Evolutionary conservation across 1,140 invertebrate species (phyloP), one percentile per base, ranked within the genome.

Genomic region (Choristoneura fumiferana): DNA sequence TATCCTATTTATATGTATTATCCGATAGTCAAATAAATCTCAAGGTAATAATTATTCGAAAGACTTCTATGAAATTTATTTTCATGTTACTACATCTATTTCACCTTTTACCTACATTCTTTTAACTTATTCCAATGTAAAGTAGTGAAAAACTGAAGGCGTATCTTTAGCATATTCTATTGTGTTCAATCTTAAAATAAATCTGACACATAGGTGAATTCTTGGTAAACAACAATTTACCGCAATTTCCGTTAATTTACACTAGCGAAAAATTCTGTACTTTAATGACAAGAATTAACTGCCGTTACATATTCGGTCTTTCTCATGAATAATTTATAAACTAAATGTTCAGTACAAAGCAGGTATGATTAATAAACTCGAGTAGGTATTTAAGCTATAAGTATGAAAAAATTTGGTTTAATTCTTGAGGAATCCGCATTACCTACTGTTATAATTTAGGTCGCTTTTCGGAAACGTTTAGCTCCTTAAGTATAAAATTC

Each of bases 251-350:
- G 18, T 49, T 49, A n/a, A 33, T 49, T 49, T 29, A 29, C 43
- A 49, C 18, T 49, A 17, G 18, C 22, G n/a, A 12, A 22, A 34
- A 15, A 54, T 53, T 53, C 13, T 35, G 22, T 54, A 36, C 4
- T 54, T n/a, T 54, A 54, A 54, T 54, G 34, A 54, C 15, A 34
- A 54, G 34, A 35, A 54, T 12, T 36, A 54, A 36, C 34, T 54
- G 52, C 52, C 52, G 52, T 54, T 17, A 54, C 34, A 29, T 13
- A n/a, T 38, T 38, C 37, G 37, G 2, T 38, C 37, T 2, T n/a
- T 2, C 9, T 49, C 12, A 49, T 49, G 43, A 49, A 49, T 49
- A 12, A 49, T 49, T 49, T 12, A 49, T 49, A 49, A 49, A 29
- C 22, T 6, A 6, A 29, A 36, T 54, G 13, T 54, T 54, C 22